Evolutionary conservation across 2,113 vertebrate species (phyloP).

Genomic region (Murina feae): DNA sequence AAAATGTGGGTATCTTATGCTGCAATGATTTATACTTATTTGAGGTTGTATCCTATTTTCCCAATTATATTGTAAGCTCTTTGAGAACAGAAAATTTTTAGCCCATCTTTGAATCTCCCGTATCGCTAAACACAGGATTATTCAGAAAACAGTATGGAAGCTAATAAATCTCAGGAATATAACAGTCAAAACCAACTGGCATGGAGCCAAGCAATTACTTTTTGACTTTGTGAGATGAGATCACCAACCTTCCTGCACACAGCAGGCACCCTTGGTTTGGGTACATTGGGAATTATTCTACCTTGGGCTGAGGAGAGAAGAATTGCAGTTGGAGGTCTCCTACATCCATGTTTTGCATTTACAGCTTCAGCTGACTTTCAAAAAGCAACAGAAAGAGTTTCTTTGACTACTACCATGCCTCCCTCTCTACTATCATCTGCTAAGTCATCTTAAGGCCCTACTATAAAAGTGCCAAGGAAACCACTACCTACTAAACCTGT

Average conservation of each 20-base stretch:
- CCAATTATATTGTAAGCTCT: neutral
- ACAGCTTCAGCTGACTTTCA: neutral
- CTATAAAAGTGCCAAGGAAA: neutral
- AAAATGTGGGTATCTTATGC: conserved; percentile 23
- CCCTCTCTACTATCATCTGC: neutral
- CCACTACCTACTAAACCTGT: neutral
- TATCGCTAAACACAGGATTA: neutral
- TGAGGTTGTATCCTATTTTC: neutral
- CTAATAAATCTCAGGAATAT: neutral
- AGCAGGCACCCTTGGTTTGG: neutral
- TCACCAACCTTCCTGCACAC: neutral
- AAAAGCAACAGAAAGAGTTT: neutral
- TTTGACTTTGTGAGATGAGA: neutral
- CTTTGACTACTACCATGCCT: neutral
- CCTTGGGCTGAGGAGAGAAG: neutral
- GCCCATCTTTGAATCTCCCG: neutral
- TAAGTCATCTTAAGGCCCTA: neutral
- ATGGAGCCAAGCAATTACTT: neutral
- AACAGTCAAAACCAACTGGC: neutral
- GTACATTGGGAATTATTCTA: neutral
- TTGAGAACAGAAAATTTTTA: conserved; percentile 16
- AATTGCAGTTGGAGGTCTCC: neutral
- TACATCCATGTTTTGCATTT: neutral
- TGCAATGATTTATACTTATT: neutral
- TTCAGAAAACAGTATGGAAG: neutral